Evolutionary conservation across 2,888 invertebrate species (phyloP), one percentile per base, ranked within the genome.

Genomic region (Alloscopus bannaensis): DNA sequence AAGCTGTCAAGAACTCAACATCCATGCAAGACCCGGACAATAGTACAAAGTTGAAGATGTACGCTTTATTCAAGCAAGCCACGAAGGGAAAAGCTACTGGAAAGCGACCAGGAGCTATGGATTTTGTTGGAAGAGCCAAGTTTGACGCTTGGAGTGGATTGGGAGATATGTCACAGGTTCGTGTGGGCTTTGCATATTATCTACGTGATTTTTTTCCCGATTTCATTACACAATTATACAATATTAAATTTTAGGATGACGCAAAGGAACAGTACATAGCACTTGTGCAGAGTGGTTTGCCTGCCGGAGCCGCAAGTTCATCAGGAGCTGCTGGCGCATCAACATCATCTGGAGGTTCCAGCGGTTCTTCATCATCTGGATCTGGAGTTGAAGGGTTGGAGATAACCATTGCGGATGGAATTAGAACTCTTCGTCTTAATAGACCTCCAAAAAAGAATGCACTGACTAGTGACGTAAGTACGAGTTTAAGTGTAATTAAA

Each of bases 391-490:
- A 84, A 1, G 86, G 84, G 11, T 60, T 88, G 55, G 55, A 70
- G 3, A 85, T 87, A 16, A 85, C 88, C 45, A 87, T 89, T 83
- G 87, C 89, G 80, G 89, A 89, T 75, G 91, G 91, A 73, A 88
- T 93, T 13, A 88, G 90, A 36, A 89, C 92, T 26, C 90, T 95
- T 22, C 91, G 89, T 86, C 91, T 95, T 47, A 94, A 95, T 87
- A 92, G 94, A 87, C 95, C 95, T 0, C 88, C 88, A 2, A 95
- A 92, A 88, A 94, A 93, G 87, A 97, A 97, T 91, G 95, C 96
- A 0, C 88, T 96, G 0, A 92, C 91, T 62, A 62, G 80, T 3
- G 86, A 89, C 86, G 90, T 90, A 86, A 83, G 86, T 68, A 42
- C 26, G 42, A 31, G 75, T 71, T 72, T n/a, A n/a, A n/a, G n/a